phyloP scores from a whole-genome alignment of 37 sponge, comb jelly and placozoan species.

The Axinella damicornis region DNA sequence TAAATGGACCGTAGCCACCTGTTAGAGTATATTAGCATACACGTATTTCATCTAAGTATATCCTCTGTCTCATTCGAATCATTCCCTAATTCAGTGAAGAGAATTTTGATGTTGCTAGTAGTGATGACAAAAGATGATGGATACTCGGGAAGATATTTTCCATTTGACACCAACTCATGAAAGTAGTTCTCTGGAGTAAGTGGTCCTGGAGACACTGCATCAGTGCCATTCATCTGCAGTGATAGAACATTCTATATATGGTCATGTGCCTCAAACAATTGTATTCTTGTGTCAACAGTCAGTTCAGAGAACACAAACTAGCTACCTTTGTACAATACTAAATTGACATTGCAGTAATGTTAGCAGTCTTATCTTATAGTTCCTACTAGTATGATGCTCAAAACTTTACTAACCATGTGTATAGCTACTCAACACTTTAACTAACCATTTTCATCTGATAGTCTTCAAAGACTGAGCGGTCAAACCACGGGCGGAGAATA shows the following conservation, averaged over 20 bases:
- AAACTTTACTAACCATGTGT: no score
- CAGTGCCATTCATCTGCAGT: conserved; percentile 14
- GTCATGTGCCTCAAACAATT: no score
- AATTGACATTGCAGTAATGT: no score
- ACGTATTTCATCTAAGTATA: conserved; percentile 29
- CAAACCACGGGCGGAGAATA: conserved; percentile 27
- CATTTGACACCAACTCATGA: background rate
- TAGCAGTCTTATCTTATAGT: no score
- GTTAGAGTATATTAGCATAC: conserved; percentile 15
- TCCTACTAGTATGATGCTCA: no score
- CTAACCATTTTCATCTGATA: conserved; percentile 22
- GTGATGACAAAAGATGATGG: conserved; percentile 12
- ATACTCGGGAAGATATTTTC: conserved; percentile 24
- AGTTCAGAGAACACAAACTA: no score
- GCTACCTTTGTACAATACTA: no score
- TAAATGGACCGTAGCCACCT: conserved; percentile 28
- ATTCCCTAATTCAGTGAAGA: conserved; percentile 19
- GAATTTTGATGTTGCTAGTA: conserved; percentile 10
- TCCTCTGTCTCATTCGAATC: background rate
- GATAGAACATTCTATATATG: no score
- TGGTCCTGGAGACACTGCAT: conserved; percentile 32
- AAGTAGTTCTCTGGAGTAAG: conserved; percentile 9
- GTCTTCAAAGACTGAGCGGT: conserved; percentile 17
- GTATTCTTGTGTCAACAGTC: no score
- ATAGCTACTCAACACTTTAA: no score